Evolutionary conservation across 2,113 vertebrate species (phyloP), one percentile per base, ranked within the genome.

Genomic region (Pterocles burchelli): DNA sequence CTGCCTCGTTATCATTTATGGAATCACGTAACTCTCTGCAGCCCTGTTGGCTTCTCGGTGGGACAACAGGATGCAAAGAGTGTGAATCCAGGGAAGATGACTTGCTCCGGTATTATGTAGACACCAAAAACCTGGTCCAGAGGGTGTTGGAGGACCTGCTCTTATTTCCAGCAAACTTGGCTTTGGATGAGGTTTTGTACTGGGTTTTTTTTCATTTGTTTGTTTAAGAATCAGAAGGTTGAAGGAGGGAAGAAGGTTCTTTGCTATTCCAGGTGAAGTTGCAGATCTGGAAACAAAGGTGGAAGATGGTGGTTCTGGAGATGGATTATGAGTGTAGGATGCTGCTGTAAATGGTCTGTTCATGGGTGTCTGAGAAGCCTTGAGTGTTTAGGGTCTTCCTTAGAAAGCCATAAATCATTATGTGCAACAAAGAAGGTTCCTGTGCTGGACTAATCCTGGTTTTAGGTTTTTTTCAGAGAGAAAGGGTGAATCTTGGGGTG

Each of bases 291-390:
- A 68, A 68, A 28, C 0, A 3, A 33, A 21, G 13, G 6, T 16
- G 59, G 13, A 33, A 73, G 41, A 6, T 17, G 33, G 6, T n/a
- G 45, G 29, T n/a, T 34, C 49, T 88, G 34, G 61, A 25, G 63
- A 26, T 18, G 16, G 66, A 25, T 9, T 17, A 20, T 20, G 54
- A 15, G 45, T 3, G 45, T 10, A 25, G 20, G 36, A 41, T 0
- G 1, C 9, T 46, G 36, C 29, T 1, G 0, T 45, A 22, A 51
- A 17, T 17, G 12, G 9, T 55, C n/a, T 0, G 0, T 26, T 54
- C 33, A 16, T 25, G 21, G 52, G 17, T 49, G 55, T 68, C 25
- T 46, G 28, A 41, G 33, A 49, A 51, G 41, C 49, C n/a, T 19
- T 11, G 19, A n/a, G 41, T 2, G 25, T 34, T 29, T 6, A 41